phyloP scores from a whole-genome alignment of 2,113 vertebrate species.

The Toxostoma redivivum region DNA sequence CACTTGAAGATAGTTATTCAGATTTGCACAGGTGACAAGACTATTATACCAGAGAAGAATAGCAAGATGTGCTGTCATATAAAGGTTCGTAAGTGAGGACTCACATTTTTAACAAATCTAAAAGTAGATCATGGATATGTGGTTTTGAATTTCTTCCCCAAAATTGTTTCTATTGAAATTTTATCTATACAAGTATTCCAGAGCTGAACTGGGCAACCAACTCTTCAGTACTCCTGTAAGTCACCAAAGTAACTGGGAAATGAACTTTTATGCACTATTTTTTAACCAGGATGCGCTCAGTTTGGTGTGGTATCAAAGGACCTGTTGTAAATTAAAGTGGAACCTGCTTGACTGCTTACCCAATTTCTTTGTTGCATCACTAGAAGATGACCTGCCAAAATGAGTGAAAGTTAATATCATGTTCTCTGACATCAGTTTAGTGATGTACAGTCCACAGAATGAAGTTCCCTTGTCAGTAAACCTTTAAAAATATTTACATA shows the following conservation, averaged over 20 bases:
- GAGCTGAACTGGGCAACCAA: neutral
- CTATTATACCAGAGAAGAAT: neutral
- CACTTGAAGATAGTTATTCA: neutral
- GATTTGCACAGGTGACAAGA: neutral
- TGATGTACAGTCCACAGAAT: conserved; percentile 22
- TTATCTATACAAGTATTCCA: neutral
- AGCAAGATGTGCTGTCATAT: neutral
- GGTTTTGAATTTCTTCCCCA: neutral
- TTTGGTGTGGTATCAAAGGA: neutral
- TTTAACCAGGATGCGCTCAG: neutral
- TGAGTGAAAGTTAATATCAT: conserved; percentile 44
- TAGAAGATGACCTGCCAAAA: neutral
- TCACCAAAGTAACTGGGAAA: neutral
- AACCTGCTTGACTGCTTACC: neutral
- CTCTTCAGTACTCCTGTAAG: neutral
- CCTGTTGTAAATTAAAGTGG: neutral
- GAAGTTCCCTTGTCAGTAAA: conserved; percentile 35
- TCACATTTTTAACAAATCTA: neutral
- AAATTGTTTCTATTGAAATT: neutral
- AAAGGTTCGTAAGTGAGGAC: neutral
- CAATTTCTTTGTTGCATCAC: neutral
- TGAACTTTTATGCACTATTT: neutral
- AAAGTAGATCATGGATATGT: neutral
- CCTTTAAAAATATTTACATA: conserved; percentile 40
- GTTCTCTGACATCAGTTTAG: conserved; percentile 3